Percentiles rank a stretch among this genome's conserved stretches.
Evolutionary conservation across 1,140 invertebrate genomes (phyloP).

Genomic region (Hylaeus anthracinus): DNA sequence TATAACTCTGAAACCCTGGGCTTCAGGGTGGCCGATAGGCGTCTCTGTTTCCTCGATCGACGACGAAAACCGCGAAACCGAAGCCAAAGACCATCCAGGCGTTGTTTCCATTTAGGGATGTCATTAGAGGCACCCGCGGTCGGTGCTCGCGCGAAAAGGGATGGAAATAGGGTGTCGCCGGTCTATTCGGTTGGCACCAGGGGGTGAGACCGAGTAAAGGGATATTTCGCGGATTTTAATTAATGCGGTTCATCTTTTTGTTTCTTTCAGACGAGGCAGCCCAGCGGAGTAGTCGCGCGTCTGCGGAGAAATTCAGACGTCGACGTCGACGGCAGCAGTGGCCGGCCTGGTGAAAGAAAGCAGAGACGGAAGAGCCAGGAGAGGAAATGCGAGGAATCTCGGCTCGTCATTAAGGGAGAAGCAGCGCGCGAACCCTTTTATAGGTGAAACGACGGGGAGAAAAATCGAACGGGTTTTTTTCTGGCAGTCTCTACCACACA

Average conservation of each 20-base stretch:
- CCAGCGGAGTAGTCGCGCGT: conserved; percentile 38
- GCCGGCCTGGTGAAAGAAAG: neutral
- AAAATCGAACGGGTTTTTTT: conserved; percentile 22
- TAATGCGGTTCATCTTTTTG: conserved; percentile 58
- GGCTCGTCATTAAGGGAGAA: conserved; percentile 54
- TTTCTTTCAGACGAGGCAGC: conserved; percentile 60
- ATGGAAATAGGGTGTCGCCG: conserved; percentile 29
- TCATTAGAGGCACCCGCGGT: conserved; percentile 28
- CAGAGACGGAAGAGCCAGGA: conserved; percentile 8
- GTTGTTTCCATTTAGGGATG: conserved; percentile 45
- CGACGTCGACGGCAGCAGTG: conserved; percentile 7
- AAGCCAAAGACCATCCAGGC: neutral
- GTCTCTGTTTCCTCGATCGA: neutral
- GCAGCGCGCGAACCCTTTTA: conserved; percentile 13
- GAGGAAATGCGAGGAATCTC: conserved; percentile 49
- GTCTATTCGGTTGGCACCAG: conserved; percentile 3
- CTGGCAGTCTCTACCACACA: neutral
- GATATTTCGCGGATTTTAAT: conserved; percentile 62
- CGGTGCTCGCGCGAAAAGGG: neutral
- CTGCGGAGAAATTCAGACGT: conserved; percentile 17
- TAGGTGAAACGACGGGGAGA: conserved; percentile 10
- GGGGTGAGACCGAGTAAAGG: neutral
- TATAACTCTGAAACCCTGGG: neutral
- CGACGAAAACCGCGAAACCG: neutral
- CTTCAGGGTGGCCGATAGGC: no score